Conservation (phyloP, 1,140 invertebrate genomes). For the Bombyx mandarina region DNA sequence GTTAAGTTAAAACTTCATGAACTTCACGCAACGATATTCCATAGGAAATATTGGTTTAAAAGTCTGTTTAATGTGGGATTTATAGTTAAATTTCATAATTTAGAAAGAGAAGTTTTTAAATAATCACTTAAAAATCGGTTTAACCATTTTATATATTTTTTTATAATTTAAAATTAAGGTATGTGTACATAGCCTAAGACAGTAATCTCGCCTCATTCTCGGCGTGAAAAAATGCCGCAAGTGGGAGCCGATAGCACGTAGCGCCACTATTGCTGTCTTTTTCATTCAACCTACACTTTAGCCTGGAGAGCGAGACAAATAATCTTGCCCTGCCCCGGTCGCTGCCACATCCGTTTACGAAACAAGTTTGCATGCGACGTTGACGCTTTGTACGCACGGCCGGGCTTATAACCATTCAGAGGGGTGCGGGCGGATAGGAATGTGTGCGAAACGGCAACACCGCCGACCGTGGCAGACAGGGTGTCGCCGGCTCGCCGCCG, state of each 20-base stretch:
- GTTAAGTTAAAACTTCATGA: too few species aligned
- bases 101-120: background rate
- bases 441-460: slow-evolving; percentile 76
- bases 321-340: slow-evolving; percentile 49
- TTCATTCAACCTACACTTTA: slow-evolving; percentile 17
- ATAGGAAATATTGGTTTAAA: too few species aligned
- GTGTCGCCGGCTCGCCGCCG: slow-evolving; percentile 87
- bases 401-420: slow-evolving; percentile 40
- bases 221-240: slow-evolving; percentile 70
- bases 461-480: slow-evolving; percentile 87
- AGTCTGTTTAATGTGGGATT: too few species aligned
- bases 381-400: slow-evolving; percentile 59
- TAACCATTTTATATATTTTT: background rate
- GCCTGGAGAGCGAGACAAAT: slow-evolving; percentile 28
- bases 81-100: too few species aligned
- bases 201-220: slow-evolving; percentile 71
- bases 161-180: slow-evolving; percentile 1
- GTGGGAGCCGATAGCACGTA: slow-evolving; percentile 69
- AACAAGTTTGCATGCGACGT: slow-evolving; percentile 75
- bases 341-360: slow-evolving; percentile 76
- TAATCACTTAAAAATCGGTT: background rate
- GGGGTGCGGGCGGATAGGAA: slow-evolving; percentile 68
- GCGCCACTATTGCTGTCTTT: slow-evolving; percentile 59
- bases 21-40: too few species aligned
- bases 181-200: slow-evolving; percentile 41